Evolutionary conservation across 2,888 invertebrate species (phyloP).

Genomic region (Himalopsyche anomala): DNA sequence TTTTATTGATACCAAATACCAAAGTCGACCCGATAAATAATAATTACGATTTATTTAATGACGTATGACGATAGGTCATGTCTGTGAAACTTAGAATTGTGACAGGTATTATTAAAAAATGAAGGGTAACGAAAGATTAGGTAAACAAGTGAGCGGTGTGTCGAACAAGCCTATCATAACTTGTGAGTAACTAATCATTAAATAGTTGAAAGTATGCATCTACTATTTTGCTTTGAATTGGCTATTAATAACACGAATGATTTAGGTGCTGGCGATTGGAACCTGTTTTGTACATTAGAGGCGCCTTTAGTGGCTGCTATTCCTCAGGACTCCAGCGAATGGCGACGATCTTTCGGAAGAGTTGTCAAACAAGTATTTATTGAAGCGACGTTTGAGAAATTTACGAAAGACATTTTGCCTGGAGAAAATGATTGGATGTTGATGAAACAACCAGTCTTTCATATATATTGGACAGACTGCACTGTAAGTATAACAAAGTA

Average conservation of each 20-base stretch:
- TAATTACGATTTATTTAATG: constrained; percentile 47
- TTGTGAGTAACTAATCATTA: constrained; percentile 77
- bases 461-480: constrained; percentile 97
- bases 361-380: constrained; percentile 90
- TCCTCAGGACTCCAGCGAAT: constrained; percentile 92
- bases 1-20: constrained; percentile 5
- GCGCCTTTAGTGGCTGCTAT: constrained; percentile 86
- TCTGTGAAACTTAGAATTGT: constrained; percentile 56
- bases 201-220: constrained; percentile 52
- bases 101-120: constrained; percentile 73
- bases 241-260: constrained; percentile 45
- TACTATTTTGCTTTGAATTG: constrained; percentile 28
- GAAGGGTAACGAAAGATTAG: constrained; percentile 78
- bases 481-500: constrained; percentile 79
- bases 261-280: constrained; percentile 89
- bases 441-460: constrained; percentile 92
- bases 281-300: constrained; percentile 89
- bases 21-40: not conserved
- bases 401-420: constrained; percentile 85
- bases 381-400: constrained; percentile 88
- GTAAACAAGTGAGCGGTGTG: constrained; percentile 77
- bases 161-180: constrained; percentile 85
- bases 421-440: constrained; percentile 86
- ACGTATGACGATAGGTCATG: constrained; percentile 62
- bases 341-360: constrained; percentile 93